phyloP scores from a whole-genome alignment of 2,113 vertebrate genomes.

The Rynchops niger region DNA sequence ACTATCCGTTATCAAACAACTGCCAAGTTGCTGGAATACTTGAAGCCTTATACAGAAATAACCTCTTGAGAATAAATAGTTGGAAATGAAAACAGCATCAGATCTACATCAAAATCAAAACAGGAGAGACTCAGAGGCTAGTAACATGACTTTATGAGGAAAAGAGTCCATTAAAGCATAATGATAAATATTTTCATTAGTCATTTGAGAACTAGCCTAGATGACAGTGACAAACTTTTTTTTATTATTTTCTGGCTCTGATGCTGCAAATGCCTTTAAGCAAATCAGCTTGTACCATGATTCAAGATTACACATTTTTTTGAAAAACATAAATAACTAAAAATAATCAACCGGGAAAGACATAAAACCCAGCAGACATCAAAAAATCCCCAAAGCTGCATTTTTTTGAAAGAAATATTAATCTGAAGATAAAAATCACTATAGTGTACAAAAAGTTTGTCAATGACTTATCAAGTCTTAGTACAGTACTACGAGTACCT shows the following conservation, averaged over 20 bases:
- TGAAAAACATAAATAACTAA: not conserved
- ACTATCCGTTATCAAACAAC: not conserved
- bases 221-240: not conserved
- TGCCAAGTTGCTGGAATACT: not conserved
- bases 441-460: not conserved
- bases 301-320: not conserved
- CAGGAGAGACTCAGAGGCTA: not conserved
- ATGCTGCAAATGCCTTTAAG: not conserved
- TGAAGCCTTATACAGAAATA: not conserved
- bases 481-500: not conserved
- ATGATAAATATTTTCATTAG: constrained; percentile 1
- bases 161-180: not conserved
- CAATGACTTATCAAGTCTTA: not conserved
- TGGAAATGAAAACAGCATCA: not conserved
- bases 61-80: not conserved
- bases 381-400: not conserved
- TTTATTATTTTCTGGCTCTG: not conserved
- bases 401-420: not conserved
- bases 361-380: not conserved
- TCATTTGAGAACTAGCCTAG: not conserved
- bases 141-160: not conserved
- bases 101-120: not conserved
- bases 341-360: not conserved
- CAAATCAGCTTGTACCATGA: not conserved
- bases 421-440: not conserved